Percentiles rank a stretch among this genome's conserved stretches.
These are phyloP conservation scores for Oxygymnocypris stewartii DNA, from an alignment of 2,113 vertebrate genomes.

Conservation along the genomic window DNA sequence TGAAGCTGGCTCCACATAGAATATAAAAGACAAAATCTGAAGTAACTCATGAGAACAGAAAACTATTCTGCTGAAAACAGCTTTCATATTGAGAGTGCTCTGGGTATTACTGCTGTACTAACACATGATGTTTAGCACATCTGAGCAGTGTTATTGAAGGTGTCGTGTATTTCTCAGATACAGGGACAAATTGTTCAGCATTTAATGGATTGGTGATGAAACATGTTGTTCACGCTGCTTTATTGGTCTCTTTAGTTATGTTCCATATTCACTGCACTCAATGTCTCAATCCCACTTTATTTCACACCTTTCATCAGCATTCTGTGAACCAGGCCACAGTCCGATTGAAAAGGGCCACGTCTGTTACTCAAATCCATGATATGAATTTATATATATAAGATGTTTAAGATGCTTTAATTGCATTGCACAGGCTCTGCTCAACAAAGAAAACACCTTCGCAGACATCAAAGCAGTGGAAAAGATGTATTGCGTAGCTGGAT, in stretches of 20 bases:
- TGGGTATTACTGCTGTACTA: background rate
- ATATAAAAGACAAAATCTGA: background rate
- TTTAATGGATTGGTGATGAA: constrained; percentile 20
- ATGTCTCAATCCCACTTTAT: constrained; percentile 4
- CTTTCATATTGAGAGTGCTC: background rate
- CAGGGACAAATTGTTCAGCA: background rate
- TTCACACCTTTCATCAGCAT: background rate
- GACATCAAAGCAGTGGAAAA: background rate
- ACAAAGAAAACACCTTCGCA: background rate
- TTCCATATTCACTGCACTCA: background rate
- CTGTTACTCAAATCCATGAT: background rate
- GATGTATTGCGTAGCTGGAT: too few relatives aligned
- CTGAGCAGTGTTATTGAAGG: background rate
- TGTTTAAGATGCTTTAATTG: background rate
- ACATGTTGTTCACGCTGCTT: background rate
- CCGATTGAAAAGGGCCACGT: background rate
- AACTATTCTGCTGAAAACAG: background rate
- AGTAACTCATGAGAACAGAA: background rate
- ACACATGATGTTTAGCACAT: background rate
- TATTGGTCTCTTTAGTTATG: background rate
- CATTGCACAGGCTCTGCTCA: background rate
- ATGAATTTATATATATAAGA: background rate
- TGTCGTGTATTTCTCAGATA: background rate
- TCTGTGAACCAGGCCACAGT: background rate
- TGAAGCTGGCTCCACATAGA: background rate